These are phyloP conservation scores for Bubalus kerabau DNA, from an alignment of 2,113 vertebrate species.

Conservation along the genomic window DNA sequence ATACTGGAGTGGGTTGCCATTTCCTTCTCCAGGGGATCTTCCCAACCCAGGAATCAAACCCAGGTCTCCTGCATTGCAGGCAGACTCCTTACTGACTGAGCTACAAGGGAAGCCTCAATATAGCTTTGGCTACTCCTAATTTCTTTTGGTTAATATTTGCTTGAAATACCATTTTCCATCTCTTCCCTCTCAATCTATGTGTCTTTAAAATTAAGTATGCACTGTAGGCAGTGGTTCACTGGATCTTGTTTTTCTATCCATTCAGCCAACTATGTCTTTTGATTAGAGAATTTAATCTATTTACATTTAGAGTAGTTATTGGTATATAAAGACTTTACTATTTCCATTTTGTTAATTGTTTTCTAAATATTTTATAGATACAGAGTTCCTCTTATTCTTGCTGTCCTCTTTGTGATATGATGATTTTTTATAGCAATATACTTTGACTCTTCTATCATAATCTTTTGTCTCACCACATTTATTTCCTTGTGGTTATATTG, in stretches of 20 bases:
- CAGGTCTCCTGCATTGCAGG: too few relatives aligned
- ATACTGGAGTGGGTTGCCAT: too few relatives aligned
- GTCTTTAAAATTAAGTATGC: neutral
- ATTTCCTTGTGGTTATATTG: neutral
- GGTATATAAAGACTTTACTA: neutral
- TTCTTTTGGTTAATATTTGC: neutral
- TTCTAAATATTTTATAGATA: neutral
- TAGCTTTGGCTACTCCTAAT: neutral
- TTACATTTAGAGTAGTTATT: neutral
- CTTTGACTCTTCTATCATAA: neutral
- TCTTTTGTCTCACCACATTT: neutral
- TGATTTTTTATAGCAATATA: neutral
- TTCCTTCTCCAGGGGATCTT: too few relatives aligned
- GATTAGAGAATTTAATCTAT: neutral
- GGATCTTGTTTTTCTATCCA: neutral
- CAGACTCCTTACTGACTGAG: too few relatives aligned
- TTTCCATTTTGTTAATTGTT: neutral
- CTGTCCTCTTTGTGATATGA: neutral
- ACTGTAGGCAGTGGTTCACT: neutral
- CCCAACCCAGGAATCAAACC: too few relatives aligned
- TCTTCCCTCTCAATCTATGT: neutral
- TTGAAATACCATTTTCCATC: neutral
- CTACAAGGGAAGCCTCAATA: neutral
- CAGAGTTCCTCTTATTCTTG: neutral
- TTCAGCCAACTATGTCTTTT: neutral